Evolutionary conservation across 2,113 vertebrate genomes (phyloP), one percentile per base, ranked within the genome.

Genomic region (Thomomys bottae): DNA sequence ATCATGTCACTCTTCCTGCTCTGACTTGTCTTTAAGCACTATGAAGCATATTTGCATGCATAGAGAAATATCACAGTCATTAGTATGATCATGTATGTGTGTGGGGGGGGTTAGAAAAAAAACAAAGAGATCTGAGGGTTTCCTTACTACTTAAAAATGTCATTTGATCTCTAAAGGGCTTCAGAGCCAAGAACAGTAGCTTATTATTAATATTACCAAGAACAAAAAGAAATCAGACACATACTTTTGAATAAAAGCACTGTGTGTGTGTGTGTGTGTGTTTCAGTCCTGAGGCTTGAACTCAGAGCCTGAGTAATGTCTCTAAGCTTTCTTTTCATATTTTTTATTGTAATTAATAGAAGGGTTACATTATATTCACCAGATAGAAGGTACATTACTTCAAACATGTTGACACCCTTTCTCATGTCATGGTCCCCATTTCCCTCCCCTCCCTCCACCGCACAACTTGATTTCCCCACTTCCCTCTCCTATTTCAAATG

Each of bases 171-270:
- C 85, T 80, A 49, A 89, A 70, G 38, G 54, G 32, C 61, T 66
- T 81, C 49, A 79, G 23, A 84, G 59, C 28, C 38, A 87, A 32
- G 32, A 57, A 92, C 87, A 70, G 4, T 6, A 73, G 8, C 64
- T 84, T 91, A 78, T 66, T 84, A 86, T 89, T 83, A 94, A 82
- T 23, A 63, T 71, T 78, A 83, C 42, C 78, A 91, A 90, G 18
- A 91, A 68, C 36, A 78, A 24, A 79, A 79, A 49, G 71, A 67
- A 83, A 49, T n/a, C 28, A 94, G 70, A 42, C 15, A 82, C 24
- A 80, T 68, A 54, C 18, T 86, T 6, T 66, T 73, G 88, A 75
- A 67, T 59, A 63, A 40, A 79, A 59, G 18, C 14, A 79, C 14
- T 49, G 45, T 45, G 11, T 49, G 14, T 49, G 14, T 49, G 14